A percentile compares a stretch with the other conserved stretches of the same genome.
Evolutionary conservation across 2,113 vertebrate species (phyloP).

Genomic region (Naja naja): DNA sequence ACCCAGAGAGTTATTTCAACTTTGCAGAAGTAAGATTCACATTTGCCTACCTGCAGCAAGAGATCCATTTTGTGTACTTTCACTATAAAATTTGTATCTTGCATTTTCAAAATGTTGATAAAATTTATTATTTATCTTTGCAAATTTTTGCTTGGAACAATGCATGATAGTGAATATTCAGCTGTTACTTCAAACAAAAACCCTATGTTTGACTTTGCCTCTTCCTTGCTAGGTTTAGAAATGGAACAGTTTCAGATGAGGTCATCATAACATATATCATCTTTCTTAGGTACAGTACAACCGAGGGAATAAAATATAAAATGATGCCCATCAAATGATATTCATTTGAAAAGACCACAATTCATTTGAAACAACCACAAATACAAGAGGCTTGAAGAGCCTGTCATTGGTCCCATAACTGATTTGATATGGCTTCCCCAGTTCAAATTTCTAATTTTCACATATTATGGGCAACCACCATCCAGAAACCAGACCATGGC

Average conservation of each 20-base stretch:
- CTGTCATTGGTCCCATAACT: too few species aligned
- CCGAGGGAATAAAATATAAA: not conserved
- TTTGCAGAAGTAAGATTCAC: not conserved
- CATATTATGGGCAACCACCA: too few species aligned
- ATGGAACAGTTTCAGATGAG: not conserved
- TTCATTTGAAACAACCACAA: not conserved
- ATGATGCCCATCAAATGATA: not conserved
- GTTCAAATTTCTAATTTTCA: too few species aligned
- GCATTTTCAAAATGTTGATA: not conserved
- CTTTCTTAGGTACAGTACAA: not conserved
- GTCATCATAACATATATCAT: not conserved
- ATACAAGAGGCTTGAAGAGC: not conserved
- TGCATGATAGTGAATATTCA: not conserved
- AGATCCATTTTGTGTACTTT: not conserved
- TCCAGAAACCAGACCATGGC: too few species aligned
- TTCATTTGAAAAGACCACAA: not conserved
- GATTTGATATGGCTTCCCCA: too few species aligned
- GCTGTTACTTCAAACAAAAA: not conserved
- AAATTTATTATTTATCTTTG: not conserved
- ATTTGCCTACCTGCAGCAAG: not conserved
- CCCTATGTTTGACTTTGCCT: not conserved
- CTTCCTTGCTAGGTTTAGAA: not conserved
- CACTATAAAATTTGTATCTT: not conserved
- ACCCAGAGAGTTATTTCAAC: not conserved
- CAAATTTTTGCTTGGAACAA: not conserved